A percentile compares a stretch with the other conserved stretches of the same genome.
Conservation (phyloP, 1,140 invertebrate species). For the Bombus balteatus region DNA sequence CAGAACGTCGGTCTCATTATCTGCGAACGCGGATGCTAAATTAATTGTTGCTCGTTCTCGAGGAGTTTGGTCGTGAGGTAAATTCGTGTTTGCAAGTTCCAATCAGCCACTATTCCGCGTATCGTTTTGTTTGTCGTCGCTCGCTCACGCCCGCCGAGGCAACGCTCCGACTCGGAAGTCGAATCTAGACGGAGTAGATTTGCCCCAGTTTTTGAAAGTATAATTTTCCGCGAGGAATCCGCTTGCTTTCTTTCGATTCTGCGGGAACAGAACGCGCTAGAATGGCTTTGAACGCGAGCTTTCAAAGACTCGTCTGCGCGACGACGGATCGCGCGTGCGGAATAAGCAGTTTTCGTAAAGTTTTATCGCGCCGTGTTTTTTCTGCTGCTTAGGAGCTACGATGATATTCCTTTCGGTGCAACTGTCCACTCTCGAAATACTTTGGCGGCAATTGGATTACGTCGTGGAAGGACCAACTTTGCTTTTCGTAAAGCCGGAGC, state of each 20-base stretch:
- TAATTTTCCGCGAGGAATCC: not conserved
- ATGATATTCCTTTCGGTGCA: not conserved
- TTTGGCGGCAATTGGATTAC: not conserved
- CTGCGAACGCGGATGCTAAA: slow-evolving; percentile 13
- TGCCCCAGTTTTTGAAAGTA: not conserved
- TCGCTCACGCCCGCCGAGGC: not conserved
- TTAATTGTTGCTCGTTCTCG: slow-evolving; percentile 21
- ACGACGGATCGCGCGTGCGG: not conserved
- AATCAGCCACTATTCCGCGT: slow-evolving; percentile 3
- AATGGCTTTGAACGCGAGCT: not conserved
- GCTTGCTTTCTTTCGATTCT: not conserved
- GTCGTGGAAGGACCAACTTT: not conserved
- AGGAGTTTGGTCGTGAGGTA: not conserved
- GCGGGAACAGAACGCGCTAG: no score
- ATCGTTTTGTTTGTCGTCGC: not conserved
- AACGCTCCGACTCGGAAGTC: not conserved
- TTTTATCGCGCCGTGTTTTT: not conserved
- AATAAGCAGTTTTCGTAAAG: slow-evolving; percentile 7
- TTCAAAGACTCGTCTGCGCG: not conserved
- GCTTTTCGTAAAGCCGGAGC: not conserved
- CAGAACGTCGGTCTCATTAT: slow-evolving; percentile 25
- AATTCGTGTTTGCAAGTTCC: not conserved
- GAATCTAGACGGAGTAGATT: not conserved
- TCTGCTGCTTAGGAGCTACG: no score
- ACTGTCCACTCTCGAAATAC: not conserved